phyloP scores from a whole-genome alignment of 2,113 vertebrate species.

The Paramormyrops kingsleyae region DNA sequence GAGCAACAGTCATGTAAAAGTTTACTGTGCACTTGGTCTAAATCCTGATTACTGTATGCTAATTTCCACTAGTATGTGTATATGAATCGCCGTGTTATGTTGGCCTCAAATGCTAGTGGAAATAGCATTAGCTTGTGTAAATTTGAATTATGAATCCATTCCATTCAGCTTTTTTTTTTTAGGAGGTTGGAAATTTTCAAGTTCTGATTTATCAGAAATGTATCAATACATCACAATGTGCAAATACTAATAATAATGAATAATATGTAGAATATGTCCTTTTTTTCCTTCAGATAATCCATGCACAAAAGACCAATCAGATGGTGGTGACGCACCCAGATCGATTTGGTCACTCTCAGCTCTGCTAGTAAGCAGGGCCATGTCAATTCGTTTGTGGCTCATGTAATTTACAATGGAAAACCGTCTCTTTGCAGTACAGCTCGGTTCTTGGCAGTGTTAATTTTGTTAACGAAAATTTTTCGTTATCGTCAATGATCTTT shows the following conservation, averaged over 20 bases:
- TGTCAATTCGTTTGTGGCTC: not conserved
- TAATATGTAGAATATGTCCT: too few relatives aligned
- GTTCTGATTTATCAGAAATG: too few relatives aligned
- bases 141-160: not conserved
- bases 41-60: not conserved
- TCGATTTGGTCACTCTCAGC: not conserved
- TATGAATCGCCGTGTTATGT: not conserved
- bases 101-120: not conserved
- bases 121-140: not conserved
- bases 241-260: too few relatives aligned
- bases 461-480: too few relatives aligned
- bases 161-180: too few relatives aligned
- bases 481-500: too few relatives aligned
- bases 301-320: not conserved
- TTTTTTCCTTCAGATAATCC: too few relatives aligned
- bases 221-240: too few relatives aligned
- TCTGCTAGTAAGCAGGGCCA: not conserved
- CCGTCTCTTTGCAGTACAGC: not conserved
- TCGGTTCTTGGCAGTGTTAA: not conserved
- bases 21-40: not conserved
- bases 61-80: not conserved
- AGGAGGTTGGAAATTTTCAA: too few relatives aligned
- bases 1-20: not conserved
- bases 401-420: not conserved
- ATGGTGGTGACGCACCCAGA: not conserved